phyloP scores from a whole-genome alignment of 1,140 invertebrate genomes.

The Orius insidiosus region DNA sequence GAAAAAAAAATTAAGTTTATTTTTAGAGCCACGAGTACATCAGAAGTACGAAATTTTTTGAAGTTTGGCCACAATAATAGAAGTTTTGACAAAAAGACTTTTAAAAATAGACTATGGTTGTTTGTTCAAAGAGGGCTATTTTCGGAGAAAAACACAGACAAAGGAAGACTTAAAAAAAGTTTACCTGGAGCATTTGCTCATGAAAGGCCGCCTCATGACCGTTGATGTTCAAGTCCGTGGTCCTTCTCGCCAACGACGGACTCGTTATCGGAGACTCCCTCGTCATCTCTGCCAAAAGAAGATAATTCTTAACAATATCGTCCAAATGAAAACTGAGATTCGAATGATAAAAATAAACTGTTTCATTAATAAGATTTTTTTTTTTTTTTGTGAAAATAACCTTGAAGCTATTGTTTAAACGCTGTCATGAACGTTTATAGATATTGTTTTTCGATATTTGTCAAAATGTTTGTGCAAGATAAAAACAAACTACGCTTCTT shows the following conservation, averaged over 20 bases:
- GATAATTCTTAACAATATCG: constrained; percentile 36
- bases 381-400: neutral
- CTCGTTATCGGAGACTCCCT: constrained; percentile 33
- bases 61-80: too few species aligned
- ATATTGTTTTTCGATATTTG: too few species aligned
- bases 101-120: too few species aligned
- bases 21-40: too few species aligned
- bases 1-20: too few species aligned
- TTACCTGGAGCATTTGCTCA: constrained; percentile 29
- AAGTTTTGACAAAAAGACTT: too few species aligned
- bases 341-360: constrained; percentile 1
- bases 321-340: constrained; percentile 27
- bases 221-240: constrained; percentile 26
- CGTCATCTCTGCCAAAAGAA: constrained; percentile 32
- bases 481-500: too few species aligned
- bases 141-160: neutral
- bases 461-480: neutral
- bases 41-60: too few species aligned
- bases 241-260: constrained; percentile 31
- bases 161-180: neutral
- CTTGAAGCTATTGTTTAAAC: constrained; percentile 5
- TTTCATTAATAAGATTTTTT: constrained; percentile 3
- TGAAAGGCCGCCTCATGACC: constrained; percentile 33
- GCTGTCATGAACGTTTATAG: neutral
- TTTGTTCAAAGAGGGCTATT: too few species aligned